Evolutionary conservation across 2,888 invertebrate genomes (phyloP), one percentile per base, ranked within the genome.

Genomic region (Tenthredo mesomela): DNA sequence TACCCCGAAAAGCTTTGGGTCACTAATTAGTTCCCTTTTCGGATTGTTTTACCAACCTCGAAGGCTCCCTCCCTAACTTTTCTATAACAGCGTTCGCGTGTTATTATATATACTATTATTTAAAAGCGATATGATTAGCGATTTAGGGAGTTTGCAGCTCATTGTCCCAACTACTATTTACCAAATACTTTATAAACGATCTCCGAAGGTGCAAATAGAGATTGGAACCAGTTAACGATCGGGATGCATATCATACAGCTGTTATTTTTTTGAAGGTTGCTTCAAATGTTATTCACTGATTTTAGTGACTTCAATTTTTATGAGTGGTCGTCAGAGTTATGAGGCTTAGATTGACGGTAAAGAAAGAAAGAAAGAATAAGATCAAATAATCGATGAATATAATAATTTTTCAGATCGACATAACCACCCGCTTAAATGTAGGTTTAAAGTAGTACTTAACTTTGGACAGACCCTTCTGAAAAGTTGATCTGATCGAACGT

Each of bases 11-110:
- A 29, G 77, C 77, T 77, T 54, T 29, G 54, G 77, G 47, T 54
- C 33, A 33, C 50, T 77, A 77, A 77, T 77, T 77, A 77, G 43
- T 73, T 43, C 21, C 25, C 73, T 43, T 73, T 73, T 73, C 12
- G 73, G 25, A 12, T 73, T 73, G 73, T 43, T 73, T 73, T 4
- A 47, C 12, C 43, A 40, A 47, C 73, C 73, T 21, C 21, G 43
- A 40, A 71, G 10, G 43, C 43, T 73, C 21, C 0, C 21, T 73
- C 21, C 3, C 40, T 4, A 6, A 43, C 1, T 73, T 73, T 40
- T 73, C n/a, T 73, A 21, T 73, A 21, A 43, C 40, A 25, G 10
- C 73, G 3, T 67, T 67, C 1, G 33, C 67, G 67, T 67, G 67
- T 6, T 18, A 33, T 67, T 33, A 33, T 29, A 6, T 33, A 33